Evolutionary conservation across 2,113 vertebrate genomes (phyloP), one percentile per base, ranked within the genome.

Genomic region (Donacobius atricapilla): DNA sequence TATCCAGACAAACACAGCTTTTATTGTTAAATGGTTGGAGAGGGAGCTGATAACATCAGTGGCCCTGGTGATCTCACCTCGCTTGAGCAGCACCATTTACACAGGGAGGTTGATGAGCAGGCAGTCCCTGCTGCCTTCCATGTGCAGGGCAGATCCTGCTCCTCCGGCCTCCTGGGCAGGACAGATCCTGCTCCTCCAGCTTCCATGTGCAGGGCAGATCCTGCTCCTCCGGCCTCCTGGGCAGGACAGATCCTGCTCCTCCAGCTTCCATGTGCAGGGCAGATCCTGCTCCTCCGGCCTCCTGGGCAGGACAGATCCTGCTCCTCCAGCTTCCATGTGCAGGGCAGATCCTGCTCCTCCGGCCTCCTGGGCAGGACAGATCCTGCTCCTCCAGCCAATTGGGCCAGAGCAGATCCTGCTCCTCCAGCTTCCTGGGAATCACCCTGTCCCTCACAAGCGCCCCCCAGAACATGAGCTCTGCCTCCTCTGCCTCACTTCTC

Each of bases 61-160:
- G 6, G 8, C 69, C 9, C 1, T 5, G 44, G 27, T 18, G 44
- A 33, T 13, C 22, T 61, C 24, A 17, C 13, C 65, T 81, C 39
- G 1, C 13, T 22, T 4, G 19, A 51, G 48, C 56, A 44, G 17
- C 69, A 47, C 35, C 2, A 6, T 0, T 15, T 33, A 64, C 58
- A 30, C 28, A 5, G 18, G 5, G 28, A 66, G 14, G 22, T 0
- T 7, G 31, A 57, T 7, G 7, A 3, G 1, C 44, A 11, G 0
- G 0, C 2, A 10, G 11, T 6, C 5, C 42, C 30, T 44, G 48
- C 48, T 42, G 76, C 47, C 33, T 56, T 66, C 61, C 2, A 3
- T 11, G 35, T 40, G 57, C 65, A 68, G 65, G 23, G 9, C 25
- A 44, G 30, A 18, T 21, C 58, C 58, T 8, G 10, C 20, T 44